Percentiles rank a stretch among this genome's conserved stretches.
Conservation (phyloP, 2,888 invertebrate genomes). For the Trilocha varians region DNA sequence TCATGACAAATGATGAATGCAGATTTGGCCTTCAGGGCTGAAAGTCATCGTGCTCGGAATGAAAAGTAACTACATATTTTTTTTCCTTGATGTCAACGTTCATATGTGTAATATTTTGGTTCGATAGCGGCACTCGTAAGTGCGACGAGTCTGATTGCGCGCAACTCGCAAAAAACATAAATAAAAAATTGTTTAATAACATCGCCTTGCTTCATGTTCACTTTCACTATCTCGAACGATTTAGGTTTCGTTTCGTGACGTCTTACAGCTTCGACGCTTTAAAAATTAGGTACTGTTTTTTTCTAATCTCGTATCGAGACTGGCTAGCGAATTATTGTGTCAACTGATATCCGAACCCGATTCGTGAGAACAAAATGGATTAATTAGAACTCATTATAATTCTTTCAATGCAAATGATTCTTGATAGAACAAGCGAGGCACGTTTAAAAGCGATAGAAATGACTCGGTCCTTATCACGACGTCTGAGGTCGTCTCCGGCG, state of each 20-base stretch:
- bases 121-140: neutral
- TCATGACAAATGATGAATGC: slow-evolving; percentile 45
- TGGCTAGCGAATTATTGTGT: slow-evolving; percentile 45
- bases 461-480: slow-evolving; percentile 47
- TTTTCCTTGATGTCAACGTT: slow-evolving; percentile 1
- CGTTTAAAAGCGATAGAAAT: slow-evolving; percentile 49
- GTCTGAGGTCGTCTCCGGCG: slow-evolving; percentile 42
- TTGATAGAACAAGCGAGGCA: slow-evolving; percentile 28
- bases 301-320: slow-evolving; percentile 28
- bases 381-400: slow-evolving; percentile 11
- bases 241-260: slow-evolving; percentile 55
- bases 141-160: neutral
- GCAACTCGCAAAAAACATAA: slow-evolving; percentile 11
- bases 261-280: slow-evolving; percentile 34
- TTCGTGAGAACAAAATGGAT: neutral
- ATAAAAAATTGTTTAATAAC: slow-evolving; percentile 37
- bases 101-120: neutral
- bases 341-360: slow-evolving; percentile 6
- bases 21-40: slow-evolving; percentile 41
- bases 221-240: slow-evolving; percentile 56
- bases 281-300: slow-evolving; percentile 37
- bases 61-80: slow-evolving; percentile 37
- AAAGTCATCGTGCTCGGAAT: slow-evolving; percentile 43
- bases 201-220: slow-evolving; percentile 47
- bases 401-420: slow-evolving; percentile 30